Base-by-base conservation (phyloP, 2,113 vertebrate genomes). In the Anarrhichthys ocellatus region DNA sequence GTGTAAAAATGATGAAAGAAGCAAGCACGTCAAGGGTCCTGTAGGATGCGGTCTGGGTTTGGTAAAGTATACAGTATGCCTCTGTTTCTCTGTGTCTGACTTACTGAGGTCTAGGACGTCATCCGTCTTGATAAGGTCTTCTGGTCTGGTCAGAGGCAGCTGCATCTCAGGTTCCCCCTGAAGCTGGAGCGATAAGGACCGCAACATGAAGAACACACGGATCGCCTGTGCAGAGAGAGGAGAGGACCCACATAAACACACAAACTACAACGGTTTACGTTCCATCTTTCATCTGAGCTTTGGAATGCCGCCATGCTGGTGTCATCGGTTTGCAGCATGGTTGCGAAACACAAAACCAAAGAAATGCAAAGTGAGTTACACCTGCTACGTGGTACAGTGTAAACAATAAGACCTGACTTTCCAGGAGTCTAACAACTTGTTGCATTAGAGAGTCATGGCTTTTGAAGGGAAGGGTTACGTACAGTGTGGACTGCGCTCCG, bases 61-160 rank as follows among this genome's bases (percentile, higher is more conserved):
- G 50, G 17, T 14, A 13, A 32, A 15, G 20, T 27, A 2, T 42
- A 18, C 24, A 50, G 27, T 42, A 7, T 5, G 58, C 1, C 4
- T 20, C 1, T 50, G 58, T 58, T n/a, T 63, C 17, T 73, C 6
- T 80, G 20, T 70, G 50, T 48, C 73, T 15, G 6, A 95, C 98
- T 97, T 94, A 99, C 98, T 99, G 90, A 99, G 96, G 89, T 99
- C 98, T 9, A 99, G 95, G 72, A 99, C 98, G 1, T 99, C 98
- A 42, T 99, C 98, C 0, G 96, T 97, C 84, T 98, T 99, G 88
- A 99, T 99, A 9, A 99, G 96, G 90, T 98, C 97, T 83, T 98
- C 98, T 0, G 98, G 96, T 73, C 98, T 95, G 0, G 97, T 99
- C 80, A 99, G 95, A 0, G 98, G 98, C 83, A 99, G 88, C 92